Evolutionary conservation across 1,140 invertebrate species (phyloP), one percentile per base, ranked within the genome.

Genomic region (Ladona fulva): DNA sequence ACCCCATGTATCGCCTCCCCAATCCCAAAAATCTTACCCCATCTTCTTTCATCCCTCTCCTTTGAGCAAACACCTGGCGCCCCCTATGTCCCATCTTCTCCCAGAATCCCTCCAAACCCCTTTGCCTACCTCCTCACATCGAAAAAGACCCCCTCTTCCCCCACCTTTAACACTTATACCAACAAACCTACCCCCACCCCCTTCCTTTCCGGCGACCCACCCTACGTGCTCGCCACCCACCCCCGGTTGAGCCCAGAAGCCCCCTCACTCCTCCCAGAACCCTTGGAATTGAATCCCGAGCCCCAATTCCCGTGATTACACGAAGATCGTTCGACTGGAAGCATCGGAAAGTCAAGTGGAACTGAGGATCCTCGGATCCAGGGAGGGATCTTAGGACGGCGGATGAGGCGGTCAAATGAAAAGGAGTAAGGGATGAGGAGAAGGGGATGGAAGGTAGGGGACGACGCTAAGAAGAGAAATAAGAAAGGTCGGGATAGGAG

Each of bases 261-360:
- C 19, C 44, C 44, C 44, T 52, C 44, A 52, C 44, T 52, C 52
- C 52, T 22, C 14, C 14, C 52, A 22, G 52, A 66, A 5, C 52
- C 52, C n/a, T 22, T 12, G 16, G 52, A 66, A 66, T 66, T 66
- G 52, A 66, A 66, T 66, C 52, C 29, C 52, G 52, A 66, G 52
- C 52, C 52, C n/a, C 52, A 66, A 66, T 66, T 66, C 52, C 52
- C 52, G 52, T 66, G 52, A 66, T 66, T 66, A 66, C 52, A 66
- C 52, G 52, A 22, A 66, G 52, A 66, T 66, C 52, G 14, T 66
- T 66, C 52, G 52, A 66, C 52, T 22, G 52, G 52, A 66, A 66
- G 52, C 52, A 66, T 66, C 52, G 52, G 52, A 66, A 66, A 66
- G 52, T 66, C 52, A 66, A 66, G 52, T 66, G 52, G 52, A 66